A percentile compares a stretch with the other conserved stretches of the same genome.
These are phyloP conservation scores for Agelas oroides DNA, from an alignment of 37 sponge, comb jelly and placozoan genomes.

Conservation along the genomic window DNA sequence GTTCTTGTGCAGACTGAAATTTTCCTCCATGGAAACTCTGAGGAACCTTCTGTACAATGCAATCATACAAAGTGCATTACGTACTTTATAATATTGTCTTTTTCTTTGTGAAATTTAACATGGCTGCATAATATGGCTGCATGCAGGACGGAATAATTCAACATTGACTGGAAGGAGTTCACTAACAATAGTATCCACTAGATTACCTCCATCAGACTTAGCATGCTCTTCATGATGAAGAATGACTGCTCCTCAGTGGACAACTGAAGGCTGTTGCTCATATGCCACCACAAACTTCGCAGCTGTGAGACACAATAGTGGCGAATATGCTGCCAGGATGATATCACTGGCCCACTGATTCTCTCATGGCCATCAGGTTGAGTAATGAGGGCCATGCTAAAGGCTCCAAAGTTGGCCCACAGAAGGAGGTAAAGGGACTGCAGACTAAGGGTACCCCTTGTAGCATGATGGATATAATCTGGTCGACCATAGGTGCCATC, in stretches of 20 bases:
- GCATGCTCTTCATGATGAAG: slow-evolving; percentile 33
- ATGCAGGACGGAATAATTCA: too few species aligned
- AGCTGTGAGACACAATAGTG: slow-evolving; percentile 77
- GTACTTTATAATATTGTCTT: too few species aligned
- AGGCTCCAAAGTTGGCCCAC: slow-evolving; percentile 75
- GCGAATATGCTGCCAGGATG: slow-evolving; percentile 65
- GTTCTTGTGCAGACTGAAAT: not conserved
- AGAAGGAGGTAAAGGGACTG: slow-evolving; percentile 73
- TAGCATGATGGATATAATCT: slow-evolving; percentile 38
- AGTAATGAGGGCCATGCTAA: slow-evolving; percentile 69
- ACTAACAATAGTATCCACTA: too few species aligned
- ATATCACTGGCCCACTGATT: slow-evolving; percentile 62
- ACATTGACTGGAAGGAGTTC: too few species aligned
- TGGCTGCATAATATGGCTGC: not conserved
- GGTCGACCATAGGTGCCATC: slow-evolving; percentile 71
- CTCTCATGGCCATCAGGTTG: slow-evolving; percentile 40
- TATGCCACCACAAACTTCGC: slow-evolving; percentile 59
- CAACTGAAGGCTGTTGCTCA: slow-evolving; percentile 48
- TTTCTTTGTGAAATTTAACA: not conserved
- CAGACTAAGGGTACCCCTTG: slow-evolving; percentile 58
- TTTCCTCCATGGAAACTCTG: not conserved
- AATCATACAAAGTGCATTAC: too few species aligned
- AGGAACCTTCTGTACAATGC: not conserved
- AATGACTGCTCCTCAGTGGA: slow-evolving; percentile 72
- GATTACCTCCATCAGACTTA: slow-evolving; percentile 26